phyloP scores from a whole-genome alignment of 2,113 vertebrate species.

The Tragelaphus buxtoni region DNA sequence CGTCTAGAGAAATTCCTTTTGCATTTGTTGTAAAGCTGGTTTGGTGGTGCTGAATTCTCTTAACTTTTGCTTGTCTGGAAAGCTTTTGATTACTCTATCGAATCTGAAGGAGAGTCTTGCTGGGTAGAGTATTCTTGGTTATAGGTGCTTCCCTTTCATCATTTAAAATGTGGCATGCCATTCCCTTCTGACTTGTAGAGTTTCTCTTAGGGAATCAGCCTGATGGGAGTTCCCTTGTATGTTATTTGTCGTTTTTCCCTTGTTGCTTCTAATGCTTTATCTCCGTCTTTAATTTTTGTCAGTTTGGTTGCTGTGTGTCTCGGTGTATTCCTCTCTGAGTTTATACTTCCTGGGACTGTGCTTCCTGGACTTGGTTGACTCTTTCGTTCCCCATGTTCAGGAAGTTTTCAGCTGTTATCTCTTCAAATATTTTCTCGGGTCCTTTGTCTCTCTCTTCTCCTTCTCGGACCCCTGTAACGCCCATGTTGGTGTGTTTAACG shows the following conservation, averaged over 20 bases:
- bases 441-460: too few species aligned
- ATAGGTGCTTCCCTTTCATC: not conserved
- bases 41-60: not conserved
- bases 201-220: fast-evolving
- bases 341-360: not conserved
- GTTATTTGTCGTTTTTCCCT: fast-evolving
- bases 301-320: not conserved
- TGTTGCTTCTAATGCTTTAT: fast-evolving
- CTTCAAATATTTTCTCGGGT: not conserved
- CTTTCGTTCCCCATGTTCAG: not conserved
- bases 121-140: not conserved
- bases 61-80: not conserved
- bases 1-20: not conserved
- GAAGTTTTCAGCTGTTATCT: not conserved
- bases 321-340: not conserved
- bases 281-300: too few species aligned
- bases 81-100: not conserved
- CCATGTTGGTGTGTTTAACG: fast-evolving
- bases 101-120: not conserved
- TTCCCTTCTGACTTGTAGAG: not conserved
- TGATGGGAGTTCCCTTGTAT: fast-evolving
- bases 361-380: not conserved
- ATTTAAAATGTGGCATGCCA: fast-evolving
- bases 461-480: not conserved
- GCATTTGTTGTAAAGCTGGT: not conserved